Evolutionary conservation across 2,113 vertebrate species (phyloP), one percentile per base, ranked within the genome.

Genomic region (Phocoena sinus): DNA sequence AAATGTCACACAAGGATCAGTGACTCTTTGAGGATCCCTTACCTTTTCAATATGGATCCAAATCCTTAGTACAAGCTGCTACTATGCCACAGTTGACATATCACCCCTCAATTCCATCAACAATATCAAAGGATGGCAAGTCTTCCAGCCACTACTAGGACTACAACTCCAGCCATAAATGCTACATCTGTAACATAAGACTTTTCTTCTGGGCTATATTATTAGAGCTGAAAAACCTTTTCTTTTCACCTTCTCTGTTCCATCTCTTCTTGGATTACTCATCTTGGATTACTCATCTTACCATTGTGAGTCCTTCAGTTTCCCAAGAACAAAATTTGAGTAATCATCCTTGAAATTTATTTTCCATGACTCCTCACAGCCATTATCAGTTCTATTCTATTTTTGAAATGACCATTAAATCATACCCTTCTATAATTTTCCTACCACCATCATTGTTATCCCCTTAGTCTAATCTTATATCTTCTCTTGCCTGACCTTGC

Each of bases 11-110:
- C 65, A 94, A 93, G 92, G 95, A 97, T 98, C 98, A 87, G 81
- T 95, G 89, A 65, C 79, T 97, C 95, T 97, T 68, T 91, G 96
- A 98, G 88, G 77, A 97, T 98, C 97, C 92, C 93, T 97, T 98
- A 95, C 82, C 77, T 97, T 96, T 98, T 97, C 98, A 97, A 77
- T 67, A 88, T 90, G 88, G 62, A 98, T 96, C 96, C 94, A 93
- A 98, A 96, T 65, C 96, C 97, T 65, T 58, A 86, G 26, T 58
- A 76, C 38, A 90, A 97, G 85, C 83, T 85, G 91, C 80, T 91
- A 94, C 80, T 92, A 65, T 33, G 70, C 53, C 41, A n/a, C 83
- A 68, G 73, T 88, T 93, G 89, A 91, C 20, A 53, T 91, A 97
- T 97, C 89, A 76, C 13, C 25, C 38, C 41, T 97, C 76, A 38